Base-by-base conservation (phyloP, 2,797 vertebrate genomes). In the Hippoglossus hippoglossus region DNA sequence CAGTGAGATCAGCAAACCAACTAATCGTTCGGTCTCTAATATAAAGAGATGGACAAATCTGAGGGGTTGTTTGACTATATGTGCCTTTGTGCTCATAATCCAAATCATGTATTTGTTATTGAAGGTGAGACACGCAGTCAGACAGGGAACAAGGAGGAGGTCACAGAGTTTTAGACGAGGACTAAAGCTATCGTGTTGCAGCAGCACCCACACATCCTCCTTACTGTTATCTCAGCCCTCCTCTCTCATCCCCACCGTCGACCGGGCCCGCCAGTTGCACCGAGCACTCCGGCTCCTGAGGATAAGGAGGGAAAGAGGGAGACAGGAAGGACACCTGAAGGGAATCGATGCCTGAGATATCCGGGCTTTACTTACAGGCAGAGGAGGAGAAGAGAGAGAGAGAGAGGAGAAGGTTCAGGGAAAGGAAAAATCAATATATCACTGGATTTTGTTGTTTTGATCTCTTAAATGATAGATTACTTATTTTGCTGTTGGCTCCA, bases 301-400 rank as follows among this genome's bases (percentile, higher is more conserved):
- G 90, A 90, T 87, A 91, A 91, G 84, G 89, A 92, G 86, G 80
- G 84, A 88, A 89, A 89, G 90, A 91, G 94, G 89, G 93, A 93
- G 92, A 94, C 93, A 94, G 93, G 94, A 95, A 95, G 94, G 94
- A 94, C 93, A 94, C 94, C 93, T 93, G 93, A 94, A 92, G 94
- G 91, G 92, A 94, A 94, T 94, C 93, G 83, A 94, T 94, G 92
- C 84, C 91, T 88, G 88, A 92, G 93, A 93, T 94, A 94, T 94
- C 93, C 89, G 90, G 93, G 91, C 90, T 93, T 92, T 88, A 81
- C 84, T 93, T 90, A 91, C 91, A 90, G 83, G 68, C 85, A 80
- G 77, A 85, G 77, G 77, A 81, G 77, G 70, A 85, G 77, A 81
- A 77, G 70, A 85, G 79, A 6, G 68, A 49, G 44, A 28, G 52